Percentiles rank a stretch among this genome's conserved stretches.
Evolutionary conservation across 2,888 invertebrate genomes (phyloP).

Genomic region (Chrysolina oricalcia): DNA sequence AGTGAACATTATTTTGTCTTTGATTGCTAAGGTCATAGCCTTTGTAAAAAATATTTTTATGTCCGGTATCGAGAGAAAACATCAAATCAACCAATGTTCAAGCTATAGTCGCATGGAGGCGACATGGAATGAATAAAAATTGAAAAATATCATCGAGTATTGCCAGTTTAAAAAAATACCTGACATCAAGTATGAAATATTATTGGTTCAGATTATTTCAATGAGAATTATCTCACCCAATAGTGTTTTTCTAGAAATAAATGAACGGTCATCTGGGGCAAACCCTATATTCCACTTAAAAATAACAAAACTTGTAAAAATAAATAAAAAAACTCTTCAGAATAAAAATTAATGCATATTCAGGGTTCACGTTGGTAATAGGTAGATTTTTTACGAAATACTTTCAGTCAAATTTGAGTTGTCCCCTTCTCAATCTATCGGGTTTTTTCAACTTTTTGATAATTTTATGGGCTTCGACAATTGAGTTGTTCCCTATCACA

Average conservation of each 20-base stretch:
- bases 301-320: slow-evolving; percentile 9
- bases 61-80: too few species aligned
- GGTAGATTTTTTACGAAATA: too few species aligned
- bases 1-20: too few species aligned
- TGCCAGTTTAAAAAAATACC: slow-evolving; percentile 3
- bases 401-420: too few species aligned
- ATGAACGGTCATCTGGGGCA: background rate
- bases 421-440: too few species aligned
- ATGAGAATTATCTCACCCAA: slow-evolving; percentile 8
- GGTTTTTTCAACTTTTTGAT: too few species aligned
- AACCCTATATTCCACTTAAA: background rate
- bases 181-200: slow-evolving; percentile 3
- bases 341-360: background rate
- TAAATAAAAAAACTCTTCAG: background rate
- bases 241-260: slow-evolving; percentile 2
- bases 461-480: too few species aligned
- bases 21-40: too few species aligned
- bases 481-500: slow-evolving; percentile 6
- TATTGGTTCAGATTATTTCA: slow-evolving; percentile 6
- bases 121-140: slow-evolving; percentile 6
- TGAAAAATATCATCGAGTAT: background rate
- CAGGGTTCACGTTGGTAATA: too few species aligned
- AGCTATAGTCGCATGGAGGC: slow-evolving; percentile 21
- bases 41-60: too few species aligned
- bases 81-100: slow-evolving; percentile 21